These are phyloP conservation scores for Drosophila jambulina DNA, from an alignment of 1,140 invertebrate genomes.

Conservation along the genomic window DNA sequence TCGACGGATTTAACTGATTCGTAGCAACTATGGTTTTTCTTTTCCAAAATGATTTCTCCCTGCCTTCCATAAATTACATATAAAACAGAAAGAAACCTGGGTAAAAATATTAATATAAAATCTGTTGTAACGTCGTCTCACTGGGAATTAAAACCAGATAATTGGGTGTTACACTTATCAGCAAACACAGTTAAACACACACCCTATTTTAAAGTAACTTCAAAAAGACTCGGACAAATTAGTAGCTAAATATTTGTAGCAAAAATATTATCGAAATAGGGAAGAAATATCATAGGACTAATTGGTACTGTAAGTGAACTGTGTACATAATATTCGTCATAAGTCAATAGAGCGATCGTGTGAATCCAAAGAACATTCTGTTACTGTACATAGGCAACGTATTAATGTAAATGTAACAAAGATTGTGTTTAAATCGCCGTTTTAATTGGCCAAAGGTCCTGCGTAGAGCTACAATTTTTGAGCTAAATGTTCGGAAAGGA, in stretches of 20 bases:
- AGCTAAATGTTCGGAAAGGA: constrained; percentile 29
- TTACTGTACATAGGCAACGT: constrained; percentile 46
- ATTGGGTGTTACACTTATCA: constrained; percentile 1
- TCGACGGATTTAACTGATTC: constrained; percentile 1
- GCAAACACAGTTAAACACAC: constrained; percentile 26
- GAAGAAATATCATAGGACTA: constrained; percentile 18
- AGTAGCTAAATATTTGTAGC: constrained; percentile 75
- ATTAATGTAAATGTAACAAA: constrained; percentile 28
- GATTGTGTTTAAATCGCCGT: constrained; percentile 40
- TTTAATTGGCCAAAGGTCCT: constrained; percentile 58
- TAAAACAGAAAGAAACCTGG: neutral
- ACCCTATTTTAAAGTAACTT: constrained; percentile 67
- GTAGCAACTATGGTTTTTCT: neutral
- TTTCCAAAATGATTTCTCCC: neutral
- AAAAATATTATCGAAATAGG: constrained; percentile 60
- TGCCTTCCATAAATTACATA: constrained; percentile 1
- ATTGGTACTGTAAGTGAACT: constrained; percentile 21
- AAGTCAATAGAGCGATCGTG: constrained; percentile 32
- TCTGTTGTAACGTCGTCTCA: neutral
- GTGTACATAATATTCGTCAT: constrained; percentile 54
- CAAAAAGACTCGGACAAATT: constrained; percentile 73
- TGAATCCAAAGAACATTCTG: constrained; percentile 18
- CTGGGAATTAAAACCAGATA: neutral
- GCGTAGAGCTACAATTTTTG: constrained; percentile 48
- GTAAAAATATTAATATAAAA: neutral